Evolutionary conservation across 2,797 vertebrate species (phyloP).

Genomic region (Kryptopterus vitreolus): DNA sequence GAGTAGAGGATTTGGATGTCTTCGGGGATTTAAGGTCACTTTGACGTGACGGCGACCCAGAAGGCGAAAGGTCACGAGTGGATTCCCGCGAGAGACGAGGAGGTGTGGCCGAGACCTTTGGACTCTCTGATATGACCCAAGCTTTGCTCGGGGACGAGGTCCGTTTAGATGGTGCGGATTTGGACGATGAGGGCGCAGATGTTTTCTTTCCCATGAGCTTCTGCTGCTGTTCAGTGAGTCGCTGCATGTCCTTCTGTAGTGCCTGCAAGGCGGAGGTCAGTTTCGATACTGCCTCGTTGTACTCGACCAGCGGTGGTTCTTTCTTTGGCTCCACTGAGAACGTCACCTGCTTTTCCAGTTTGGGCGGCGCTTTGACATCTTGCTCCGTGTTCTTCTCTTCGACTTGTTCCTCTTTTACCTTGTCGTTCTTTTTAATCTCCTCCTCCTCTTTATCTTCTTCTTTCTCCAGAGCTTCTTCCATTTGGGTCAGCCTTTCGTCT

Average conservation of each 20-base stretch:
- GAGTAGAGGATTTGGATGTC: conserved; percentile 59
- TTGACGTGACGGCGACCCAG: conserved; percentile 52
- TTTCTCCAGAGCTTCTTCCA: conserved; percentile 72
- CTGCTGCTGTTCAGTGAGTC: conserved; percentile 87
- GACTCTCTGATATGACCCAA: conserved; percentile 76
- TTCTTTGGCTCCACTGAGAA: conserved; percentile 79
- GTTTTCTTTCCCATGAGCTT: conserved; percentile 76
- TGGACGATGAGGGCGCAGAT: conserved; percentile 57
- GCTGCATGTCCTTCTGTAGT: conserved; percentile 87
- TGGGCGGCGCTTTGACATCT: conserved; percentile 55
- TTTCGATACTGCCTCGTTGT: conserved; percentile 87
- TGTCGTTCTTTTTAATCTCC: conserved; percentile 51
- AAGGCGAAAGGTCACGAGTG: conserved; percentile 51
- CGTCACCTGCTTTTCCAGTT: conserved; percentile 84
- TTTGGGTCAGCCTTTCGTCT: conserved; percentile 76
- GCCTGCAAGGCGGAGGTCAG: conserved; percentile 82
- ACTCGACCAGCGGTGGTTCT: conserved; percentile 73
- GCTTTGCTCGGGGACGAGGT: conserved; percentile 67
- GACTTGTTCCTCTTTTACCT: conserved; percentile 59
- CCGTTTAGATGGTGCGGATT: conserved; percentile 61
- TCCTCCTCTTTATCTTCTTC: conserved; percentile 63
- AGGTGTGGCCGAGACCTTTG: conserved; percentile 51
- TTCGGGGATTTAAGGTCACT: conserved; percentile 60
- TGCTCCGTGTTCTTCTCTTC: conserved; percentile 50
- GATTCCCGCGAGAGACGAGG: conserved; percentile 61